Evolutionary conservation across 1,140 invertebrate species (phyloP).

Genomic region (Solen grandis): DNA sequence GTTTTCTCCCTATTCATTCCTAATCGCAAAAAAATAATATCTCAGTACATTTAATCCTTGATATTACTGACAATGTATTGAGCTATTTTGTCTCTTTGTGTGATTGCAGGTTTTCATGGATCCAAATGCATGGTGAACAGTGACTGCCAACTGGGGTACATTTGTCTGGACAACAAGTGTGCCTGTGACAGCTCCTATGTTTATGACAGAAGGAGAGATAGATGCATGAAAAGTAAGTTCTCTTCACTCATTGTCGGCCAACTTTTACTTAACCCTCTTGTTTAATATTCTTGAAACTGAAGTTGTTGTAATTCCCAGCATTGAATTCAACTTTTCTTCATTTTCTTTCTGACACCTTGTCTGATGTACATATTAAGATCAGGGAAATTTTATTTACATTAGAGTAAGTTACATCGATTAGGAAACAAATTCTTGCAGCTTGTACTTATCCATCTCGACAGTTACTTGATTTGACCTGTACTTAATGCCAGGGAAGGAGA

Average conservation of each 20-base stretch:
- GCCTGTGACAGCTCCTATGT: constrained; percentile 23
- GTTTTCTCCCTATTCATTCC: too few species aligned
- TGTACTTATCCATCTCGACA: too few species aligned
- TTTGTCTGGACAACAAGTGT: constrained; percentile 18
- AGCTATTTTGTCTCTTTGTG: too few species aligned
- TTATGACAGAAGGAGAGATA: constrained; percentile 2
- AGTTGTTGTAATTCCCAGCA: neutral
- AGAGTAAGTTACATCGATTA: neutral
- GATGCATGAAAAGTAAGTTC: constrained; percentile 41
- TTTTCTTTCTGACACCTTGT: neutral
- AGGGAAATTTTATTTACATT: neutral
- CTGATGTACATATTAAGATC: neutral
- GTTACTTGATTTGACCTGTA: too few species aligned
- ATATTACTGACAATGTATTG: too few species aligned
- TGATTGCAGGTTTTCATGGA: constrained; percentile 24
- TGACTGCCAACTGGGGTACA: constrained; percentile 22
- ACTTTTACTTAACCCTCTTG: too few species aligned
- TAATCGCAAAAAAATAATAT: too few species aligned
- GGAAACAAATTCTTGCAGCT: too few species aligned
- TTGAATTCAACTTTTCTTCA: neutral
- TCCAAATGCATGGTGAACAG: constrained; percentile 25
- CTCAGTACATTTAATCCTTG: too few species aligned
- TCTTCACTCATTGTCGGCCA: too few species aligned
- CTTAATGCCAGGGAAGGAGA: neutral
- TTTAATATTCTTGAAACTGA: neutral